Evolutionary conservation across 2,113 vertebrate genomes (phyloP), one percentile per base, ranked within the genome.

Genomic region (Calyptomena viridis): DNA sequence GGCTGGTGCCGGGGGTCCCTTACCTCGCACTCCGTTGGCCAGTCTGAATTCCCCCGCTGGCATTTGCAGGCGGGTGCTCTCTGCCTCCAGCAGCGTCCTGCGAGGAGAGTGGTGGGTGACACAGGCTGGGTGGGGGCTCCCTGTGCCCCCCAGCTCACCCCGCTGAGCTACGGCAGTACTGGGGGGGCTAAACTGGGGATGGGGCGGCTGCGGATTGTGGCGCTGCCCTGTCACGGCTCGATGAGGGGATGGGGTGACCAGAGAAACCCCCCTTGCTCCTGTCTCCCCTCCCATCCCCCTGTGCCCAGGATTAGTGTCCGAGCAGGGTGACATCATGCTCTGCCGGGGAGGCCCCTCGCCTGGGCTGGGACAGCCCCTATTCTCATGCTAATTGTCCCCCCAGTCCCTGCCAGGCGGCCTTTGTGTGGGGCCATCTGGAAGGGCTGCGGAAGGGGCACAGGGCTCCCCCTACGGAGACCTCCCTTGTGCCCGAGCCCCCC

Each of bases 351-450:
- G 8, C 90, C 90, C 84, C 80, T 73, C 53, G 63, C 23, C 71
- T 4, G 17, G 14, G 39, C 62, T 3, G 59, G 52, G 75, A 76
- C 95, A 93, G 96, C 87, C 83, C 72, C 60, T n/a, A 98, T 98
- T 98, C 93, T 98, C 93, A 98, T 98, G 98, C 97, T 97, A 98
- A 98, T 98, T 9, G 64, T 83, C 53, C 69, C 84, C 62, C 80
- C 50, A 1, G 83, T 35, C 77, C 84, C 94, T 53, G 75, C 50
- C 86, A 56, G 52, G 62, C 23, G 37, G 87, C 87, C 95, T 98
- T 98, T 98, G 98, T 96, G 92, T 18, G 47, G 49, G 7, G 89
- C 98, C 97, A 91, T 97, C 97, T 97, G 98, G 92, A 96, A 87
- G 69, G 72, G 92, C 69, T 30, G 74, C 35, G 42, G 58, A 52